Conservation (phyloP, 2,797 vertebrate species). For the Melanotaenia boesemani region DNA sequence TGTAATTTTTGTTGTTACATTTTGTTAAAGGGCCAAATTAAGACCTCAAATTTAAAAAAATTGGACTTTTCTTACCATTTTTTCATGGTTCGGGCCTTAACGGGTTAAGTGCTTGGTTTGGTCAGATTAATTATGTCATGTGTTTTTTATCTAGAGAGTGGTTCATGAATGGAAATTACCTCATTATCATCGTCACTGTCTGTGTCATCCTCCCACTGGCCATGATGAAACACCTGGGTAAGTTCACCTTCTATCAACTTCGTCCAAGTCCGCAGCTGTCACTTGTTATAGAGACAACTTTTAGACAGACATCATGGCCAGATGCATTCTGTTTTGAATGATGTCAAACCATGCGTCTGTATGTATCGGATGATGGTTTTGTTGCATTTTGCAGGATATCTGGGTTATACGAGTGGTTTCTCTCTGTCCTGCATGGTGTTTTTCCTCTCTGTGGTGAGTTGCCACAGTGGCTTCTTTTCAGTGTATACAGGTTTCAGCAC, state of each 20-base stretch:
- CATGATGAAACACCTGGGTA: slow-evolving; percentile 95
- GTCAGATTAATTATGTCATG: neutral
- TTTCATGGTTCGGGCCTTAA: no score
- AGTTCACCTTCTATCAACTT: slow-evolving; percentile 2
- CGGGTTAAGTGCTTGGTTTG: neutral
- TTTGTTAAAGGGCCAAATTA: no score
- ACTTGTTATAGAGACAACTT: no score
- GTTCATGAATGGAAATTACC: slow-evolving; percentile 93
- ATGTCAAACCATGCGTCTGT: neutral
- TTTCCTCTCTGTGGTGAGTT: slow-evolving; percentile 95
- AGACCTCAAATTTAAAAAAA: no score
- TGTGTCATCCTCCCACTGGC: slow-evolving; percentile 92
- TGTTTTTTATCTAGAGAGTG: slow-evolving; percentile 83
- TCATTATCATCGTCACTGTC: slow-evolving; percentile 89
- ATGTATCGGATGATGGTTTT: slow-evolving; percentile 5
- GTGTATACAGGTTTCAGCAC: neutral
- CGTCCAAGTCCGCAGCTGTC: neutral
- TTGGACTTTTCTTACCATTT: no score
- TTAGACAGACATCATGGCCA: neutral
- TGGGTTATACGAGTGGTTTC: slow-evolving; percentile 97
- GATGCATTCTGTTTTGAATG: neutral
- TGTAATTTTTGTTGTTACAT: no score
- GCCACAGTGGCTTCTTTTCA: neutral
- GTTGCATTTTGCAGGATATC: slow-evolving; percentile 85
- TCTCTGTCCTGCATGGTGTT: slow-evolving; percentile 97